Evolutionary conservation across 1,140 invertebrate genomes (phyloP), one percentile per base, ranked within the genome.

Genomic region (Drosophila truncata): DNA sequence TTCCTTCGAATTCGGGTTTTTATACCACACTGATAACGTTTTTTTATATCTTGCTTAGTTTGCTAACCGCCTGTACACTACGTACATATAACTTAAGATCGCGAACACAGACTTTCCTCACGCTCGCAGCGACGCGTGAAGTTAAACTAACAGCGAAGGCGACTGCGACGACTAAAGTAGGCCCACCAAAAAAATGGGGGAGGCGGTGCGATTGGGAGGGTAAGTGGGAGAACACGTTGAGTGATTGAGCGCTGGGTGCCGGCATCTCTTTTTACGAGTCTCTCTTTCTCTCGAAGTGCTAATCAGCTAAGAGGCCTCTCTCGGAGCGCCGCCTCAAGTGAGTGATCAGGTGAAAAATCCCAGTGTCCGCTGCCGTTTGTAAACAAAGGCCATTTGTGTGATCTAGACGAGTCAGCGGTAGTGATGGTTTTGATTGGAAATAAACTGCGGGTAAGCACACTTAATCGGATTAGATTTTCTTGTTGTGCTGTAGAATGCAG

Each of bases 41-140:
- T 57, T 57, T 27, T 33, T 2, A 31, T 62, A 37, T 18, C 60
- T 62, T 9, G 25, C 2, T 16, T 2, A 54, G 20, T 54, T 31
- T 16, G 16, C 42, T 52, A 35, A 54, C 31, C 16, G 29, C 20
- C 4, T 29, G 9, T 11, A n/a, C 7, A 64, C 18, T 27, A 16
- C 20, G n/a, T 42, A 25, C 20, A 23, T 46, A 29, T 14, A 13
- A 47, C 20, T 66, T n/a, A 16, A 25, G 61, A 65, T 67, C 61
- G 42, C 29, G 23, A 46, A 35, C 79, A 16, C 41, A 41, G 37
- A 58, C 20, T 41, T 41, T 37, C 23, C 47, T 35, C 13, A 10
- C 62, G 44, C 20, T 33, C 65, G 27, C 62, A 47, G 44, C 61
- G 59, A 35, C 65, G 61, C 65, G 65, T 69, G 44, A 66, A 69